Conservation (phyloP, 2,797 vertebrate species). For the Cynodonichthys magdalenae region DNA sequence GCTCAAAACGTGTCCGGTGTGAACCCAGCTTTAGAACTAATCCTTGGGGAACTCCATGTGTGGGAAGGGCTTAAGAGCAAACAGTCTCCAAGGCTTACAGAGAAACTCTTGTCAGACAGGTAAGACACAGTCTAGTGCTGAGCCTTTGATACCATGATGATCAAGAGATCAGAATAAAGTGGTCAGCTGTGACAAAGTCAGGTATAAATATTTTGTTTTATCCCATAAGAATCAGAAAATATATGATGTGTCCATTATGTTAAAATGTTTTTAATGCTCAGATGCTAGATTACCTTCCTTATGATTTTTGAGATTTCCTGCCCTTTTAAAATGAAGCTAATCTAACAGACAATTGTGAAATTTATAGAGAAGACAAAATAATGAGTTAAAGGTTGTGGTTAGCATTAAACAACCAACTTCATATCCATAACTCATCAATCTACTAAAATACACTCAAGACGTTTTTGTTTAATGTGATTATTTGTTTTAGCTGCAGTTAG, state of each 20-base stretch:
- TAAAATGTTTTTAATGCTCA: neutral
- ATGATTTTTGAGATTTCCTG: slow-evolving; percentile 5
- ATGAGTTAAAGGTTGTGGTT: slow-evolving; percentile 7
- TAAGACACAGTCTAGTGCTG: too few relatives aligned
- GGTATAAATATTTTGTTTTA: too few relatives aligned
- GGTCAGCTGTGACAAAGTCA: too few relatives aligned
- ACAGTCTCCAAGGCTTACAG: too few relatives aligned
- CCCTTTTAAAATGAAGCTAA: slow-evolving; percentile 1
- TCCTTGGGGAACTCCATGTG: too few relatives aligned
- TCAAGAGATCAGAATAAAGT: too few relatives aligned
- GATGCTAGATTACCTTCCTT: neutral
- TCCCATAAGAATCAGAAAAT: neutral
- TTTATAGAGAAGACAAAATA: slow-evolving; percentile 1
- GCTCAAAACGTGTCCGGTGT: too few relatives aligned
- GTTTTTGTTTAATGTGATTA: neutral
- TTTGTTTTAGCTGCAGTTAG: slow-evolving; percentile 11
- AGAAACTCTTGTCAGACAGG: too few relatives aligned
- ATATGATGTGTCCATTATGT: neutral
- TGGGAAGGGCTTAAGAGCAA: too few relatives aligned
- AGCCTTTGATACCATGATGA: too few relatives aligned
- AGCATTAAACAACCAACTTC: neutral
- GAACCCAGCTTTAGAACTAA: too few relatives aligned
- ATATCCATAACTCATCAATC: neutral
- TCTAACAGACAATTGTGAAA: slow-evolving; percentile 10
- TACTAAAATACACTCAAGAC: neutral